Evolutionary conservation across 2,797 vertebrate genomes (phyloP).

Genomic region (Peromyscus attwateri): DNA sequence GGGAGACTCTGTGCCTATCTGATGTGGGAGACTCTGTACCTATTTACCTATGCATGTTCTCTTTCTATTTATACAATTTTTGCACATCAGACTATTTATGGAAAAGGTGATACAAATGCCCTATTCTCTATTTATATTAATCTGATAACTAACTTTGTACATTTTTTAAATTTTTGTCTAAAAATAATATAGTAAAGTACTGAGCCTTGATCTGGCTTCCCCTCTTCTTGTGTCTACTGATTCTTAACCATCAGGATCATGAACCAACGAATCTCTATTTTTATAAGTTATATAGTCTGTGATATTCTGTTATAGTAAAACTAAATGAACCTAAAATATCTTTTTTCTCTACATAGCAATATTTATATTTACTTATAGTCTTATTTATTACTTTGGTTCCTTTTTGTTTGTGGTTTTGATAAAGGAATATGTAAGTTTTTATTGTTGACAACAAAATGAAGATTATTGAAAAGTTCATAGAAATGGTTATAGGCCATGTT

Average conservation of each 20-base stretch:
- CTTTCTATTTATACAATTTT: background rate
- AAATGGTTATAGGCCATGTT: background rate
- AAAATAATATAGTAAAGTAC: background rate
- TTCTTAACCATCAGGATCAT: background rate
- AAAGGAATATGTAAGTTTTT: background rate
- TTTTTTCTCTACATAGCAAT: background rate
- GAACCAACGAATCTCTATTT: background rate
- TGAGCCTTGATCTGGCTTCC: background rate
- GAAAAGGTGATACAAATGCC: background rate
- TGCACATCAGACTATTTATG: background rate
- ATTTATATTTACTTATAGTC: background rate
- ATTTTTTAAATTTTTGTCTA: background rate
- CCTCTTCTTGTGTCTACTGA: background rate
- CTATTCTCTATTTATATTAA: background rate
- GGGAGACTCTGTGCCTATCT: background rate
- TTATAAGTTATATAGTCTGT: background rate
- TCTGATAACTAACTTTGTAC: background rate
- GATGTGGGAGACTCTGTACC: background rate
- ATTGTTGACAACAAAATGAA: background rate
- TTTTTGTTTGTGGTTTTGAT: slow-evolving; percentile 23
- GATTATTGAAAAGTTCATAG: background rate
- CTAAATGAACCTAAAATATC: background rate
- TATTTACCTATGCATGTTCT: background rate
- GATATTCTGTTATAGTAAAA: background rate
- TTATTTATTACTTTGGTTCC: background rate